Conservation (phyloP, 2,888 invertebrate species). For the Orthonevra nobilis region DNA sequence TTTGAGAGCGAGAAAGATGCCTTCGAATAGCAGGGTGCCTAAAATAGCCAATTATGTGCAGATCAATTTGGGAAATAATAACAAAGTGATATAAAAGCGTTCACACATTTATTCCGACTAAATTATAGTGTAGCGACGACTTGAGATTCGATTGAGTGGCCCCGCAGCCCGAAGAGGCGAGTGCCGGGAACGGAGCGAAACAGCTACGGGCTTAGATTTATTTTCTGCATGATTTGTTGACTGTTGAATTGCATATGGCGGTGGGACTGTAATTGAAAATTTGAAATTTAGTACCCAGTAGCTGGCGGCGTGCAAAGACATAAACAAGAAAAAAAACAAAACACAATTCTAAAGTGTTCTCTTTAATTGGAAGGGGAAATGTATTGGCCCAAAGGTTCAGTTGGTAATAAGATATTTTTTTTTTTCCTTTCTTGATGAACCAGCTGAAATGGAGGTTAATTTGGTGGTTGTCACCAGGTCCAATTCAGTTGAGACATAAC, state of each 20-base stretch:
- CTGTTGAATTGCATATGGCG: slow-evolving; percentile 33
- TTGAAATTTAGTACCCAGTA: slow-evolving; percentile 30
- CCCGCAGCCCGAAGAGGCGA: no score
- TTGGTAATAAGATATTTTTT: no score
- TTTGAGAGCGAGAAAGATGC: slow-evolving; percentile 51
- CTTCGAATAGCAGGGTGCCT: slow-evolving; percentile 71
- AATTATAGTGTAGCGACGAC: slow-evolving; percentile 19
- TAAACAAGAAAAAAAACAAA: no score
- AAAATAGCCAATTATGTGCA: slow-evolving; percentile 75
- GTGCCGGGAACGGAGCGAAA: not conserved
- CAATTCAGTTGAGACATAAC: no score
- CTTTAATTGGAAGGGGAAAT: no score
- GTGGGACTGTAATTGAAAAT: slow-evolving; percentile 52
- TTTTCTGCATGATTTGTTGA: slow-evolving; percentile 55
- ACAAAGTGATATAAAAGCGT: slow-evolving; percentile 67
- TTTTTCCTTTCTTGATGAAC: no score
- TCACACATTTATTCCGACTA: slow-evolving; percentile 61
- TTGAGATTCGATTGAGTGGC: not conserved
- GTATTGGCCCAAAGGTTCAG: no score
- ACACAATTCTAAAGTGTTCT: no score
- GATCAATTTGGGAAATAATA: slow-evolving; percentile 73
- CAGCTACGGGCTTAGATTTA: slow-evolving; percentile 29
- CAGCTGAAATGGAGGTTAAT: no score
- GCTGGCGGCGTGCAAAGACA: slow-evolving; percentile 29
- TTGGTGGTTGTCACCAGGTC: no score